phyloP scores from a whole-genome alignment of 2,113 vertebrate species.

The Pituophis catenifer region DNA sequence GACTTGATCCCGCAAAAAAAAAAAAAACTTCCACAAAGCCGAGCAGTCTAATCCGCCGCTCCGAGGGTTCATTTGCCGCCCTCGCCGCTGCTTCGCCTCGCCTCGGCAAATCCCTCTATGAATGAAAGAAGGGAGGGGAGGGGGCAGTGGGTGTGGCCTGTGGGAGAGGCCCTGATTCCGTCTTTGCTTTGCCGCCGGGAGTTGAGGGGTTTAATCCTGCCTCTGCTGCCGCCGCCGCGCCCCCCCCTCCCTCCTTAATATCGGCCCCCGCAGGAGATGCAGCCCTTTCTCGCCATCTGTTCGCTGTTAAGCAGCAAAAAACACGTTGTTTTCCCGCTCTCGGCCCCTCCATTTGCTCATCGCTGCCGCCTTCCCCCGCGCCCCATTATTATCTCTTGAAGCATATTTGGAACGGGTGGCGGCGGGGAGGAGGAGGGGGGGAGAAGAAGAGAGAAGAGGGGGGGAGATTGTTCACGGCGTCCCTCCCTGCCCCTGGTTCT shows the following conservation, averaged over 20 bases:
- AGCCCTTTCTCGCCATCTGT: conserved; percentile 36
- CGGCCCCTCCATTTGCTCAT: conserved; percentile 10
- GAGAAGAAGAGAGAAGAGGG: background rate
- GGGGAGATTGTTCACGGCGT: background rate
- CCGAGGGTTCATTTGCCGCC: background rate
- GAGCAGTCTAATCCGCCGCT: background rate
- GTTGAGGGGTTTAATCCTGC: background rate
- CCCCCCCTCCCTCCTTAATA: background rate
- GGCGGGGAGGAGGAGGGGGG: background rate
- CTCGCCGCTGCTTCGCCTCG: background rate
- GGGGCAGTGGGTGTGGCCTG: background rate
- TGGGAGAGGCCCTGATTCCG: background rate
- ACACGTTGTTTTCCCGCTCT: conserved; percentile 27
- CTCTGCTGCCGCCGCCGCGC: background rate
- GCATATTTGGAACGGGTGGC: background rate
- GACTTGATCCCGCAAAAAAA: background rate
- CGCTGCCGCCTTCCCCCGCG: conserved; percentile 10
- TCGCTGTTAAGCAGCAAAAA: conserved; percentile 26
- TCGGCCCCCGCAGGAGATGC: conserved; percentile 7
- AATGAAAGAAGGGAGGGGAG: background rate
- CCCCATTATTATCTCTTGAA: background rate
- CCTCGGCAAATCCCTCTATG: background rate
- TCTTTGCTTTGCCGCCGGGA: background rate
- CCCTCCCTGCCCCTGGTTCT: background rate
- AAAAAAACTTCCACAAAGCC: background rate